A percentile compares a stretch with the other conserved stretches of the same genome.
Conservation (phyloP, 2,888 invertebrate genomes). For the Polymixis flavicincta region DNA sequence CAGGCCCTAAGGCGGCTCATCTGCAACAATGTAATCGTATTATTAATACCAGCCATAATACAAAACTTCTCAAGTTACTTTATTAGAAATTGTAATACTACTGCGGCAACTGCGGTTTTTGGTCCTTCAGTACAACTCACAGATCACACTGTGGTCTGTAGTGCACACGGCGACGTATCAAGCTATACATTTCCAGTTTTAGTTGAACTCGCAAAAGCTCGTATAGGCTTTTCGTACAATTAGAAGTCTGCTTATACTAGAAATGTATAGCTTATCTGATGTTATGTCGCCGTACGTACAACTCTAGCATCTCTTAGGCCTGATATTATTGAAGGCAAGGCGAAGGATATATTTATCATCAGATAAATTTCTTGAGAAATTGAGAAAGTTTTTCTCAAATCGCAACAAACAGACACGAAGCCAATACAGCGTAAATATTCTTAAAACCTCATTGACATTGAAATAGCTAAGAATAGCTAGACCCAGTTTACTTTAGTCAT, state of each 20-base stretch:
- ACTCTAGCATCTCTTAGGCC: too few species aligned
- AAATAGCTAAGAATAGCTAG: constrained; percentile 50
- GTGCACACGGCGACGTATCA: too few species aligned
- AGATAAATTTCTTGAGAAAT: too few species aligned
- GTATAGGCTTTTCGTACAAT: too few species aligned
- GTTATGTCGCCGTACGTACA: too few species aligned
- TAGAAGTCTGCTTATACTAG: too few species aligned
- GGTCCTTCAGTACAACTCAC: not conserved
- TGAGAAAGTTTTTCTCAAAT: not conserved
- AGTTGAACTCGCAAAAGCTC: too few species aligned
- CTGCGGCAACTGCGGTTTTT: not conserved
- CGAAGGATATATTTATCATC: too few species aligned
- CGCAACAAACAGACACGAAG: not conserved
- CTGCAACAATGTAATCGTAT: not conserved
- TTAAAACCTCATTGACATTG: constrained; percentile 50
- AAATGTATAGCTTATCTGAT: too few species aligned
- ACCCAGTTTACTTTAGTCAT: constrained; percentile 25
- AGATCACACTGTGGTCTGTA: too few species aligned
- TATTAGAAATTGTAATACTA: constrained; percentile 7
- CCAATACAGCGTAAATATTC: constrained; percentile 17
- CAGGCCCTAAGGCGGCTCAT: not conserved
- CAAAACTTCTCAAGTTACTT: not conserved
- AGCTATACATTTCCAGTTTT: too few species aligned
- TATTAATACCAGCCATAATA: not conserved
- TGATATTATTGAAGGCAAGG: too few species aligned